Evolutionary conservation across 2,113 vertebrate species (phyloP), one percentile per base, ranked within the genome.

Genomic region (Epinephelus lanceolatus): DNA sequence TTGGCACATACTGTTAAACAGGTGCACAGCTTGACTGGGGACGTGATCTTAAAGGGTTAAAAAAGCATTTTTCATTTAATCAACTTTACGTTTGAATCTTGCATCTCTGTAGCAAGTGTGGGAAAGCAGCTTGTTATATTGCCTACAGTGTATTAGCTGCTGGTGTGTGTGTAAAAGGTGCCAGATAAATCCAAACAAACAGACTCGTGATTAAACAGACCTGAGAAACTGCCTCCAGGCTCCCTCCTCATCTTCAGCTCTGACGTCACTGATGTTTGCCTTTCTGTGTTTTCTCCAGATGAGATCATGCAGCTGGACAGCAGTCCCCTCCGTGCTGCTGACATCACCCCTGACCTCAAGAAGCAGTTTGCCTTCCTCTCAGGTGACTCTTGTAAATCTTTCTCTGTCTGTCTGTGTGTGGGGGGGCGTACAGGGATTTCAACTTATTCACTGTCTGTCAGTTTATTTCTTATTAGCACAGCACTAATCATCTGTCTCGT

Each of bases 231-330:
- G 6, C 2, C 21, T 23, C 47, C 30, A n/a, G 30, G 15, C 30
- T 47, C 8, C 12, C 10, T 19, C 15, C 40, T 2, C 30, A 30
- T 49, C 30, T 68, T n/a, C 30, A 40, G 37, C 21, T 57, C 27
- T 67, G 45, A 40, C 73, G n/a, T 82, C n/a, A 71, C 49, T 81
- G 11, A 69, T 6, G 9, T 70, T 45, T 80, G 12, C 59, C 4
- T 84, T 25, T 88, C 0, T 71, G 8, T 90, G 1, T 59, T n/a
- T 91, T 25, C 76, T 91, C 5, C 95, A 98, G 97, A 99, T 97
- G 98, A 99, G 92, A 98, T 98, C 96, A 99, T 99, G 98, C 97
- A 98, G 94, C 96, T 97, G 91, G 97, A 99, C 91, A 96, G 93
- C 86, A 94, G 95, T 86, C 97, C 96, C 0, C 95, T 99, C 85